A percentile compares a stretch with the other conserved stretches of the same genome.
These are phyloP conservation scores for Temnothorax longispinosus DNA, from an alignment of 1,140 invertebrate genomes.

Conservation along the genomic window DNA sequence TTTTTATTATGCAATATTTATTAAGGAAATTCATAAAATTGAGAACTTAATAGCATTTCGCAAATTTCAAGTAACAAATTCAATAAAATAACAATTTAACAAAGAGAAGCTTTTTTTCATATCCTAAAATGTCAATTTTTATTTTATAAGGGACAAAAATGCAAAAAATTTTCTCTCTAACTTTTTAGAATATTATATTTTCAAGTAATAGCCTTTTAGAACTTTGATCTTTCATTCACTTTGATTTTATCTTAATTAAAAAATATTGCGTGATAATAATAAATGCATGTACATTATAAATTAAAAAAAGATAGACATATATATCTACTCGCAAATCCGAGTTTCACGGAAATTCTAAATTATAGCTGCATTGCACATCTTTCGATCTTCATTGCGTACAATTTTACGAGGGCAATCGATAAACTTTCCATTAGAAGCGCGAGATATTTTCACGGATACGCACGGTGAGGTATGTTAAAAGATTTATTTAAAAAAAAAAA, in stretches of 20 bases:
- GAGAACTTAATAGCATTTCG: not conserved
- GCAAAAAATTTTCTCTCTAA: not conserved
- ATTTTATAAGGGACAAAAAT: not conserved
- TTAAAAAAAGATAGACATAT: not conserved
- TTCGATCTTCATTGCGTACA: conserved; percentile 57
- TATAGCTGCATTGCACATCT: conserved; percentile 44
- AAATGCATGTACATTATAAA: not conserved
- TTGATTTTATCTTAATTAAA: not conserved
- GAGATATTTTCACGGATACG: conserved; percentile 51
- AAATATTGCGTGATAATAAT: not conserved
- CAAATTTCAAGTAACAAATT: not conserved
- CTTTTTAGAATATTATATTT: not conserved
- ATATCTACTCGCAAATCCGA: conserved; percentile 56
- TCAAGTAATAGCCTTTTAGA: not conserved
- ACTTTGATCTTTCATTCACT: not conserved
- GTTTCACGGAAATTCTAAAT: conserved; percentile 32
- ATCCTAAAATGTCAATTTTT: not conserved
- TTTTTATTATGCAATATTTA: no score
- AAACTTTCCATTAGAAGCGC: conserved; percentile 47
- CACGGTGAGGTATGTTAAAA: conserved; percentile 32
- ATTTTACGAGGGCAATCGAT: conserved; percentile 75
- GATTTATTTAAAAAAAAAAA: conserved; percentile 44
- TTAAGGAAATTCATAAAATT: not conserved
- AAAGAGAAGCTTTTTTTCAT: not conserved
- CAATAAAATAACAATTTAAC: not conserved